These are phyloP conservation scores for Silurus asotus DNA, from an alignment of 2,113 vertebrate genomes.

Conservation along the genomic window DNA sequence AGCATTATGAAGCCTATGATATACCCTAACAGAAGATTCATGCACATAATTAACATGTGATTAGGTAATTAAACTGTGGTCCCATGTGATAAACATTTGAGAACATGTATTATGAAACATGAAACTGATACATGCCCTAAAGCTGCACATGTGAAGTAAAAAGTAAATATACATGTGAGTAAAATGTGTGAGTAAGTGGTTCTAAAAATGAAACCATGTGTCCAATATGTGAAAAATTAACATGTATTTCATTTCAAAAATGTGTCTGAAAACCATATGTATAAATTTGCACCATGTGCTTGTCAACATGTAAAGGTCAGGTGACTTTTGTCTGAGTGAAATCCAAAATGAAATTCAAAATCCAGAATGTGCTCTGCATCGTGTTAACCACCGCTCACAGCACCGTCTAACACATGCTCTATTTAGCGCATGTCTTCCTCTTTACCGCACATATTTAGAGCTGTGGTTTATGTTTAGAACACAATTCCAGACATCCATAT, in stretches of 20 bases:
- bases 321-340: neutral
- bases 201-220: neutral
- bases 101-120: neutral
- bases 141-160: neutral
- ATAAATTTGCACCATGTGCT: neutral
- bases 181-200: neutral
- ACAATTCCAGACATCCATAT: neutral
- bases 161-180: neutral
- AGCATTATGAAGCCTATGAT: neutral
- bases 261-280: neutral
- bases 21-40: neutral
- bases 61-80: neutral
- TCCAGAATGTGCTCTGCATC: neutral
- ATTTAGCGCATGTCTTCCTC: conserved; percentile 1
- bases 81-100: neutral
- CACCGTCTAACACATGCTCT: conserved; percentile 22
- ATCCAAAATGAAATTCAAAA: neutral
- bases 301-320: neutral
- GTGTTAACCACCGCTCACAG: neutral
- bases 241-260: neutral
- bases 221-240: neutral
- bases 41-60: neutral
- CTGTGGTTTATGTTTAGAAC: neutral
- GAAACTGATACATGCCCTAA: neutral
- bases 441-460: neutral